A percentile compares a stretch with the other conserved stretches of the same genome.
These are phyloP conservation scores for Liasis olivaceus DNA, from an alignment of 2,797 vertebrate genomes.

Conservation along the genomic window DNA sequence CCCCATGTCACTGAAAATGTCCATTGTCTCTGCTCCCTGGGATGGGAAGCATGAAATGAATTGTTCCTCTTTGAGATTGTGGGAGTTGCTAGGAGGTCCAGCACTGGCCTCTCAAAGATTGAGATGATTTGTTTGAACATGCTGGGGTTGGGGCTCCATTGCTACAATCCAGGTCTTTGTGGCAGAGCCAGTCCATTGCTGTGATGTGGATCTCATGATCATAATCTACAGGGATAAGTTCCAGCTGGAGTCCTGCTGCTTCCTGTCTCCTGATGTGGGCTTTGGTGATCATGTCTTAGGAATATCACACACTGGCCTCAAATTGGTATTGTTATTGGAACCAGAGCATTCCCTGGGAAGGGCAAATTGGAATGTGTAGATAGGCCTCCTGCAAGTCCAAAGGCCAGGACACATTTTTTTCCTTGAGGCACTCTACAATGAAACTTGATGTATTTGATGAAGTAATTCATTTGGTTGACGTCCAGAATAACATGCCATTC, in stretches of 20 bases:
- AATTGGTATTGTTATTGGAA: no score
- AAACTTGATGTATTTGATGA: no score
- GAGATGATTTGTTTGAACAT: neutral
- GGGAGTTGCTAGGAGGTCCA: neutral
- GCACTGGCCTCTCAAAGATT: neutral
- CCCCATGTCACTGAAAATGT: neutral
- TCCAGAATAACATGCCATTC: no score
- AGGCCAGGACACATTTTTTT: no score
- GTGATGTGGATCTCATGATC: neutral
- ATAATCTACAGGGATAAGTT: neutral
- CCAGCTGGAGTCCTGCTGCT: neutral
- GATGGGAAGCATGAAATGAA: neutral
- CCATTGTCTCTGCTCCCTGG: neutral
- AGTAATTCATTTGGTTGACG: no score
- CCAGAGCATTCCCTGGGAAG: no score
- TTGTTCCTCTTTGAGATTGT: neutral
- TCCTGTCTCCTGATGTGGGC: neutral
- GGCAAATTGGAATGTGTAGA: no score
- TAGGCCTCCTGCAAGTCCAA: no score
- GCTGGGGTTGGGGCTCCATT: neutral
- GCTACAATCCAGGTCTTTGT: neutral
- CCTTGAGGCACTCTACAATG: no score
- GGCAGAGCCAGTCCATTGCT: neutral
- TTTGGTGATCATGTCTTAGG: neutral
- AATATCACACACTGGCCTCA: neutral